Percentiles rank a stretch among this genome's conserved stretches.
Conservation (phyloP, 2,797 vertebrate species). For the Acrossocheilus fasciatus region DNA sequence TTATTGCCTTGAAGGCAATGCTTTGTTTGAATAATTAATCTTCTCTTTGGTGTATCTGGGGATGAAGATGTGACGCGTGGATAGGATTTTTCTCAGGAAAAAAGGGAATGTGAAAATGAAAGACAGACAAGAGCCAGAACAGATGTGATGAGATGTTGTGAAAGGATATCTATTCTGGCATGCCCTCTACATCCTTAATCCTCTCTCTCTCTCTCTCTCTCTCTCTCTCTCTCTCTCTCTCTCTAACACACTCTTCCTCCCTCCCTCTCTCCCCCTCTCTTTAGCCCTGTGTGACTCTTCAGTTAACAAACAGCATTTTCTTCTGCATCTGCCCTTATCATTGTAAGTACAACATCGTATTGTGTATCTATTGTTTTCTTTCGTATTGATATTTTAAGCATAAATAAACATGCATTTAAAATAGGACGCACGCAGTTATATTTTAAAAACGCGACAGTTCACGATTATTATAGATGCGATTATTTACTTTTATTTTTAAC, state of each 20-base stretch:
- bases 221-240: constrained; percentile 61
- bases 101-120: constrained; percentile 90
- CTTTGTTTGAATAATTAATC: constrained; percentile 87
- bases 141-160: constrained; percentile 87
- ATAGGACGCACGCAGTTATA: neutral
- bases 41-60: constrained; percentile 85
- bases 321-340: constrained; percentile 90
- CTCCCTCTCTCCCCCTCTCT: constrained; percentile 83
- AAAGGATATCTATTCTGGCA: constrained; percentile 87
- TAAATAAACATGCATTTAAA: constrained; percentile 16
- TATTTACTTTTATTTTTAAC: constrained; percentile 17
- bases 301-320: constrained; percentile 92
- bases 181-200: constrained; percentile 60
- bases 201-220: constrained; percentile 48
- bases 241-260: constrained; percentile 69
- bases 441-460: neutral
- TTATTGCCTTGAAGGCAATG: constrained; percentile 84
- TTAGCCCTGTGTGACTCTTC: constrained; percentile 92
- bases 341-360: constrained; percentile 96
- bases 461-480: neutral
- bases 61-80: constrained; percentile 88
- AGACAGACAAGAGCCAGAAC: constrained; percentile 86
- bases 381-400: neutral
- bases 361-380: constrained; percentile 79
- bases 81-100: constrained; percentile 83